Evolutionary conservation across 2,113 vertebrate genomes (phyloP).

Genomic region (Sardina pilchardus): DNA sequence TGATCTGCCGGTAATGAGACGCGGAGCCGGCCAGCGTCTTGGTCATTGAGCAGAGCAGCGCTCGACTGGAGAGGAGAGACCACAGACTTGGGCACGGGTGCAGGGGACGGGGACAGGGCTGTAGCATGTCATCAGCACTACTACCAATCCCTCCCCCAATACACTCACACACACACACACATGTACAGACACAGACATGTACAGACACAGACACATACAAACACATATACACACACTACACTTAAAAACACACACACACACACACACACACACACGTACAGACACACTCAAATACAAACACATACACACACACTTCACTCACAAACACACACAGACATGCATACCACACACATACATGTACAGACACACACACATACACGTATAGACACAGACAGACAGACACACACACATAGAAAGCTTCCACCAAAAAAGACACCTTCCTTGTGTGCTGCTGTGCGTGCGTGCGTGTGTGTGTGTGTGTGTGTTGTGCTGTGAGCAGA

Average conservation of each 20-base stretch:
- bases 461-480: no score
- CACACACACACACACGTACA: not conserved
- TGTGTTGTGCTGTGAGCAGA: conserved; percentile 38
- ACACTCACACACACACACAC: not conserved
- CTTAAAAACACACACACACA: not conserved
- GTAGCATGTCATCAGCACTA: not conserved
- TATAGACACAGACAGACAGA: not conserved
- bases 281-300: not conserved
- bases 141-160: not conserved
- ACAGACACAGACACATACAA: not conserved
- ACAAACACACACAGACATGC: not conserved
- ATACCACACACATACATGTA: not conserved
- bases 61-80: conserved; percentile 58
- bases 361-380: not conserved
- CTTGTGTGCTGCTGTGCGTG: conserved; percentile 3
- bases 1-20: conserved; percentile 70
- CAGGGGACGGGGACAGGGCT: not conserved
- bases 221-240: not conserved
- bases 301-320: not conserved
- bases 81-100: conserved; percentile 34
- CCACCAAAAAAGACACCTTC: not conserved
- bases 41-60: conserved; percentile 69
- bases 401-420: conserved; percentile 1
- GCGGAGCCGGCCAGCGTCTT: conserved; percentile 64
- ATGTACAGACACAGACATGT: not conserved